Conservation (phyloP, 64 coral and sea anemone species). For the Montipora cactus region DNA sequence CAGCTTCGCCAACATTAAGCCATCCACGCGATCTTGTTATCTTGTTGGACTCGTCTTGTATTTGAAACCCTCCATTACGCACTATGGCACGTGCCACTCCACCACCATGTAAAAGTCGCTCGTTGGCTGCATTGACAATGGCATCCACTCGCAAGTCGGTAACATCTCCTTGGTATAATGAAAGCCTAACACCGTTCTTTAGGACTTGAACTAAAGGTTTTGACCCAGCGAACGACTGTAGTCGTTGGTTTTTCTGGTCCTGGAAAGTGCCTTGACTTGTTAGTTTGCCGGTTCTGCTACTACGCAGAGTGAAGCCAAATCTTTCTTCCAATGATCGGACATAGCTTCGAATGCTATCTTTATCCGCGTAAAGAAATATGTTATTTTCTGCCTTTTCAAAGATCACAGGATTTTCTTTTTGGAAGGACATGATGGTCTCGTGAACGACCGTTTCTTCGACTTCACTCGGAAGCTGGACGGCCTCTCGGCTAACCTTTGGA, state of each 20-base stretch:
- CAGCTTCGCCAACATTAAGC: conserved; percentile 16
- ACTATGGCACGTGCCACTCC: conserved; percentile 61
- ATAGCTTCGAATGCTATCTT: neutral
- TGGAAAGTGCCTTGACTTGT: neutral
- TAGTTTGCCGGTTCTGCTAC: neutral
- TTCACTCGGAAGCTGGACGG: neutral
- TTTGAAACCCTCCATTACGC: conserved; percentile 20
- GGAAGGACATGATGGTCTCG: neutral
- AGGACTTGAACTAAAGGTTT: neutral
- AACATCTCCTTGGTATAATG: conserved; percentile 61
- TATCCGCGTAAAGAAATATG: neutral
- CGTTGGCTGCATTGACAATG: conserved; percentile 74
- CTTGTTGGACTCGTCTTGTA: conserved; percentile 13
- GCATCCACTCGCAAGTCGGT: conserved; percentile 41
- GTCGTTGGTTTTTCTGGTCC: neutral
- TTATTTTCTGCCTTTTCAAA: neutral
- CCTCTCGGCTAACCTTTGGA: conserved; percentile 4
- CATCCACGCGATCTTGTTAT: neutral
- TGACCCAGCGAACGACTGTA: neutral
- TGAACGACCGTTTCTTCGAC: too few species aligned
- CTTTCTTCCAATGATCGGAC: neutral
- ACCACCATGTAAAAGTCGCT: neutral
- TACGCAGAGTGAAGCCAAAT: neutral
- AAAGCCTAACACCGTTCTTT: neutral
- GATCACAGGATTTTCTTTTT: neutral